phyloP scores from a whole-genome alignment of 2,888 invertebrate species.

The Drosophila nr. perissopoda region DNA sequence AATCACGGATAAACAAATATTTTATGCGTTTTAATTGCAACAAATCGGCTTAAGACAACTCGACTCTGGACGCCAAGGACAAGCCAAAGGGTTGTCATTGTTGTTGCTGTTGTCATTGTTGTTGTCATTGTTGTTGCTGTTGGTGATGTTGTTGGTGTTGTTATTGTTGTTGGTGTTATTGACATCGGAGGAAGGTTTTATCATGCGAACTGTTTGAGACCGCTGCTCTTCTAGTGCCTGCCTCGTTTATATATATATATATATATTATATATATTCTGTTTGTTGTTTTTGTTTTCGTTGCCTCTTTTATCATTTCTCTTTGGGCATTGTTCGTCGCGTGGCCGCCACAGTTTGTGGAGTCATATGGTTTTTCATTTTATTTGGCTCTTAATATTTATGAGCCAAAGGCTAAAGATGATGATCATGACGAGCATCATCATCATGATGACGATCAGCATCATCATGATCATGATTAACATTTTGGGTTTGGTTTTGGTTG shows the following conservation, averaged over 20 bases:
- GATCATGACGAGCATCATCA: conserved; percentile 27
- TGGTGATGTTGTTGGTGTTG: no score
- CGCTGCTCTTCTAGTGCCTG: conserved; percentile 2
- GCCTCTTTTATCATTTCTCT: conserved; percentile 14
- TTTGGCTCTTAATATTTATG: conserved; percentile 58
- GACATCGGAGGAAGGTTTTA: conserved; percentile 17
- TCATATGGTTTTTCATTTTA: conserved; percentile 42
- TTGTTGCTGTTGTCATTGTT: neutral
- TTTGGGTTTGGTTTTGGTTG: conserved; percentile 15
- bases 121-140: neutral
- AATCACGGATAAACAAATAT: conserved; percentile 57
- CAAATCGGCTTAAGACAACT: conserved; percentile 57
- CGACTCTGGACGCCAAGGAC: conserved; percentile 25
- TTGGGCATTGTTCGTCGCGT: conserved; percentile 24
- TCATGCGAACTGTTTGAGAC: conserved; percentile 5
- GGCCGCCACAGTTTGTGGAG: conserved; percentile 31
- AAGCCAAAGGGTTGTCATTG: conserved; percentile 39
- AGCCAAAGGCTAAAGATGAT: conserved; percentile 32
- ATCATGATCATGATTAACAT: neutral
- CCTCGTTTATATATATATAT: neutral
- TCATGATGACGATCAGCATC: conserved; percentile 5
- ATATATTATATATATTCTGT: neutral
- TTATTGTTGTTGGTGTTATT: neutral
- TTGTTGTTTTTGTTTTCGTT: neutral
- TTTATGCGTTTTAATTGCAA: conserved; percentile 59